phyloP scores from a whole-genome alignment of 2,888 invertebrate species.

The Cephus pulcher region DNA sequence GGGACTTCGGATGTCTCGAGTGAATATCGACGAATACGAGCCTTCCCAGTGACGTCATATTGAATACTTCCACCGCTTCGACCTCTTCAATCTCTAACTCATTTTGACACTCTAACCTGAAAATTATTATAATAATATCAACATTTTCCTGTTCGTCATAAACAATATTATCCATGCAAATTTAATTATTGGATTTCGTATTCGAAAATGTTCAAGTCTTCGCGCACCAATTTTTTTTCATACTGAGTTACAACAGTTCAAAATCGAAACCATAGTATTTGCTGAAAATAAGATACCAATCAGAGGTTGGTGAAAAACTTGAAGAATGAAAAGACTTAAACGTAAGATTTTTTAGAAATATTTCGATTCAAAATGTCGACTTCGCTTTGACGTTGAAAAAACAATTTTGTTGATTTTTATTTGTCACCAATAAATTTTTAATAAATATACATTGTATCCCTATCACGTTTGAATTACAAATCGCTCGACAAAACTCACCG shows the following conservation, averaged over 20 bases:
- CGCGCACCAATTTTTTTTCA: no score
- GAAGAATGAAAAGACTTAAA: not conserved
- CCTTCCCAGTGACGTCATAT: conserved; percentile 62
- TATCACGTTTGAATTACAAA: not conserved
- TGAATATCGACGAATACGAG: conserved; percentile 58
- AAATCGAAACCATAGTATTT: not conserved
- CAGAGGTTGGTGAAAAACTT: not conserved
- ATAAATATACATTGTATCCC: not conserved
- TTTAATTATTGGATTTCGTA: not conserved
- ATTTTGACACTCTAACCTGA: conserved; percentile 38
- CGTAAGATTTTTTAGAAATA: not conserved
- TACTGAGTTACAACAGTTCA: no score
- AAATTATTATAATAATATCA: not conserved
- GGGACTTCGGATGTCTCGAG: conserved; percentile 45
- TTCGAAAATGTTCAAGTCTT: not conserved
- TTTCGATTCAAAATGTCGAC: not conserved
- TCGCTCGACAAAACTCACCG: not conserved
- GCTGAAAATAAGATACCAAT: not conserved
- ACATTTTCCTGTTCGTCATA: not conserved
- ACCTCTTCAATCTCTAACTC: conserved; percentile 41
- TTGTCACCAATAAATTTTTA: no score
- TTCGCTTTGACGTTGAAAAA: not conserved
- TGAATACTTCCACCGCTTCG: conserved; percentile 47
- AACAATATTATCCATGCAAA: not conserved
- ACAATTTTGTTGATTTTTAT: no score